Evolutionary conservation across 2,888 invertebrate species (phyloP).

Genomic region (Coenonympha glycerion): DNA sequence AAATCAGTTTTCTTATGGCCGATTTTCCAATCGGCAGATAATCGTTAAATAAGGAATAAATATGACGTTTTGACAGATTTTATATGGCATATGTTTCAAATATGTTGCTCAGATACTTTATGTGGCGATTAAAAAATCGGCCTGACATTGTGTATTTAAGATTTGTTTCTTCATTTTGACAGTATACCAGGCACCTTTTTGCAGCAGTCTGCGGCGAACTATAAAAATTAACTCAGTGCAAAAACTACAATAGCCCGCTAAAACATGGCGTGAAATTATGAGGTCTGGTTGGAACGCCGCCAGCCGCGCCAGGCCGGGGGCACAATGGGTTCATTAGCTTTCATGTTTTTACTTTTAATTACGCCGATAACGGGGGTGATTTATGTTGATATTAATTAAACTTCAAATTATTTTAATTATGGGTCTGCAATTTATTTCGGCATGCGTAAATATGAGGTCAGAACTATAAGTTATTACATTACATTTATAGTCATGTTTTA

Average conservation of each 20-base stretch:
- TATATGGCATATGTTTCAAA: too few relatives aligned
- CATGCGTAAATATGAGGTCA: neutral
- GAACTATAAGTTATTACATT: neutral
- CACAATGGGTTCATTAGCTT: neutral
- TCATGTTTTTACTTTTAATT: neutral
- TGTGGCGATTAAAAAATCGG: too few relatives aligned
- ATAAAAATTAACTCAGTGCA: neutral
- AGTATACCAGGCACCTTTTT: too few relatives aligned
- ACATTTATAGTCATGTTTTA: too few relatives aligned
- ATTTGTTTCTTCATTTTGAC: too few relatives aligned
- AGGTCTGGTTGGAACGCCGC: conserved; percentile 16
- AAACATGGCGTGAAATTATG: conserved; percentile 11
- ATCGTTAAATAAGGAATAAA: too few relatives aligned
- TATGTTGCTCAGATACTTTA: too few relatives aligned
- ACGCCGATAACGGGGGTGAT: neutral
- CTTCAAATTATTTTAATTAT: neutral
- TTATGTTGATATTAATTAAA: neutral
- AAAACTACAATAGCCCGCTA: conserved; percentile 6
- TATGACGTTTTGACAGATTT: too few relatives aligned
- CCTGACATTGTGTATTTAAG: too few relatives aligned
- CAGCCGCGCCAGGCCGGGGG: conserved; percentile 3
- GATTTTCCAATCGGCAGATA: too few relatives aligned
- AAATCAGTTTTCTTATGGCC: too few relatives aligned
- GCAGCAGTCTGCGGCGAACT: too few relatives aligned
- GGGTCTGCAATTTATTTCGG: neutral